Percentiles rank a stretch among this genome's conserved stretches.
phyloP scores from a whole-genome alignment of 2,888 invertebrate genomes.

The Drosophila formosana region DNA sequence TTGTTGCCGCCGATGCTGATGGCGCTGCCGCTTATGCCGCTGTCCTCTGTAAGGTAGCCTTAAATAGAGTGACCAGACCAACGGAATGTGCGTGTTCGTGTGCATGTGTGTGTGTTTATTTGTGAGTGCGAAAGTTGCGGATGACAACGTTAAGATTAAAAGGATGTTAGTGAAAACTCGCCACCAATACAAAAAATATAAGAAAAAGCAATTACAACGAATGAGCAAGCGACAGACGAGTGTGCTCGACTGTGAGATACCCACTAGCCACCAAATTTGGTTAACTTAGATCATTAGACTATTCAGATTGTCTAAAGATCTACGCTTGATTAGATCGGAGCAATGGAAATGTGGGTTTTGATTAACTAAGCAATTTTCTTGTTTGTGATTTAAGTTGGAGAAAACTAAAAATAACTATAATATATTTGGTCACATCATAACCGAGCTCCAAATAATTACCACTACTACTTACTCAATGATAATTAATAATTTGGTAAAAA shows the following conservation, averaged over 20 bases:
- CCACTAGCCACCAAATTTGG: not conserved
- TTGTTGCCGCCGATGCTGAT: conserved; percentile 36
- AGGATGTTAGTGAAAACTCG: conserved; percentile 29
- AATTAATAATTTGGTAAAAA: no score
- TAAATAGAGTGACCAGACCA: conserved; percentile 64
- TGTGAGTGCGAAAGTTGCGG: conserved; percentile 15
- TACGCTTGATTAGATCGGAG: no score
- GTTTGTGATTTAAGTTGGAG: no score
- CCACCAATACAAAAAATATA: conserved; percentile 32
- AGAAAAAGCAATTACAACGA: conserved; percentile 1
- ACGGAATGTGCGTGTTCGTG: conserved; percentile 16
- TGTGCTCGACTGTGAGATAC: not conserved
- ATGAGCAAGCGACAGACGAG: not conserved
- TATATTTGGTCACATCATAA: no score
- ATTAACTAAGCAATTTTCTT: no score
- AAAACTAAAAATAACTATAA: no score
- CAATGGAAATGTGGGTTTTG: no score
- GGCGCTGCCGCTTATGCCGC: conserved; percentile 59
- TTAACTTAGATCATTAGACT: no score
- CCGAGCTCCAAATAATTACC: no score
- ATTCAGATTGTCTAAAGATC: no score
- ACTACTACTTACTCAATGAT: no score
- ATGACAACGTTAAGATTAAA: conserved; percentile 23
- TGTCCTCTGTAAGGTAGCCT: conserved; percentile 86
- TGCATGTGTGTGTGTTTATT: conserved; percentile 25